phyloP scores from a whole-genome alignment of 2,113 vertebrate species.

The Tyrannus savana region DNA sequence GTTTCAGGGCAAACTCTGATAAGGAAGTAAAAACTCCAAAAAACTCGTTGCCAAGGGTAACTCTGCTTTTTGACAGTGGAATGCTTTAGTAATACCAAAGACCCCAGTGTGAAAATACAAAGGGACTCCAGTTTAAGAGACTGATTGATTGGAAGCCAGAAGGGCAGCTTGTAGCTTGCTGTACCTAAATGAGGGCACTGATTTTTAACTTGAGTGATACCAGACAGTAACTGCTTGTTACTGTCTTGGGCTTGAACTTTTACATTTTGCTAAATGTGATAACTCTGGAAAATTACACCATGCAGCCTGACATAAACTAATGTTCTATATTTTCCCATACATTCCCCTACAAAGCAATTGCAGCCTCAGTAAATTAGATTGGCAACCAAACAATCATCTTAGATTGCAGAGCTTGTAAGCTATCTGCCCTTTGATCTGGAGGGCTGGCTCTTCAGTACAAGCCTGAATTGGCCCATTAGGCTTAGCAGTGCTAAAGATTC shows the following conservation, averaged over 20 bases:
- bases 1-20: constrained; percentile 51
- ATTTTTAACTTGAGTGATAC: constrained; percentile 68
- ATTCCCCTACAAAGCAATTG: constrained; percentile 7
- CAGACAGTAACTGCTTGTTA: constrained; percentile 63
- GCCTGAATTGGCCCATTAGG: not conserved
- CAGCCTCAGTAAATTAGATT: constrained; percentile 11
- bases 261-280: constrained; percentile 52
- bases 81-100: constrained; percentile 63
- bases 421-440: constrained; percentile 47
- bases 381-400: not conserved
- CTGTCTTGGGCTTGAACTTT: constrained; percentile 26
- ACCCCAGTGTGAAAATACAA: constrained; percentile 69
- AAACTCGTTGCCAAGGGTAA: constrained; percentile 71
- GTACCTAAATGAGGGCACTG: constrained; percentile 63
- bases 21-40: constrained; percentile 52
- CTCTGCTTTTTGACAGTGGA: constrained; percentile 62
- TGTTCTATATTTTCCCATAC: constrained; percentile 14
- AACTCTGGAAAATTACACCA: constrained; percentile 57
- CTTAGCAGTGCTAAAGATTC: not conserved
- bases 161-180: constrained; percentile 33
- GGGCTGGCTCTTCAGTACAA: not conserved
- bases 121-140: constrained; percentile 65
- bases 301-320: constrained; percentile 25
- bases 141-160: constrained; percentile 64
- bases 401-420: not conserved